phyloP scores from a whole-genome alignment of 2,113 vertebrate genomes.

The Taurulus bubalis region DNA sequence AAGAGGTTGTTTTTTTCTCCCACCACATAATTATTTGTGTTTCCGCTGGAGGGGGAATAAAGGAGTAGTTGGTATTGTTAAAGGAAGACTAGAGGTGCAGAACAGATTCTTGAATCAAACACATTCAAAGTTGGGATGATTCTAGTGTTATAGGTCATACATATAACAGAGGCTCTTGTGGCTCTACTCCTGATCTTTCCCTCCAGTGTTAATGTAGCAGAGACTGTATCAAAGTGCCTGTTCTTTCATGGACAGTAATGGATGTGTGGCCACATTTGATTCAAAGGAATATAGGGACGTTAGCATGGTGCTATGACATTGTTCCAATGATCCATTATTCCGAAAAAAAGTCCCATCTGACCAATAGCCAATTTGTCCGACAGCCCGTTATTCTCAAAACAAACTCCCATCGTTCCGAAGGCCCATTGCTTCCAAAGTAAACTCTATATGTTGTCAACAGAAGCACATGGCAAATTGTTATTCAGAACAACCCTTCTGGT shows the following conservation, averaged over 20 bases:
- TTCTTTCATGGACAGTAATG: not conserved
- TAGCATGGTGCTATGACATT: not conserved
- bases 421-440: not conserved
- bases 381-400: not conserved
- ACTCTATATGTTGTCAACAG: not conserved
- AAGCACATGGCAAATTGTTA: not conserved
- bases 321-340: not conserved
- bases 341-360: not conserved
- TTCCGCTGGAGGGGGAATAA: slow-evolving; percentile 2
- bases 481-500: not conserved
- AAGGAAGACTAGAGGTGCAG: not conserved
- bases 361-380: not conserved
- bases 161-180: not conserved
- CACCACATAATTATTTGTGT: slow-evolving; percentile 10
- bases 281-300: not conserved
- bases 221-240: slow-evolving; percentile 18
- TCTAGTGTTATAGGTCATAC: not conserved
- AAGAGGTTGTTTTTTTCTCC: not conserved
- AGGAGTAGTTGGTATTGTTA: slow-evolving; percentile 19
- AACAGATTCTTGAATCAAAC: not conserved
- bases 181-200: slow-evolving; percentile 32
- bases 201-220: slow-evolving; percentile 31
- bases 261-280: not conserved
- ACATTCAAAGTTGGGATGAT: not conserved
- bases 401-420: not conserved